Conservation (phyloP, 2,888 invertebrate species). For the Dolichopus griseipennis region DNA sequence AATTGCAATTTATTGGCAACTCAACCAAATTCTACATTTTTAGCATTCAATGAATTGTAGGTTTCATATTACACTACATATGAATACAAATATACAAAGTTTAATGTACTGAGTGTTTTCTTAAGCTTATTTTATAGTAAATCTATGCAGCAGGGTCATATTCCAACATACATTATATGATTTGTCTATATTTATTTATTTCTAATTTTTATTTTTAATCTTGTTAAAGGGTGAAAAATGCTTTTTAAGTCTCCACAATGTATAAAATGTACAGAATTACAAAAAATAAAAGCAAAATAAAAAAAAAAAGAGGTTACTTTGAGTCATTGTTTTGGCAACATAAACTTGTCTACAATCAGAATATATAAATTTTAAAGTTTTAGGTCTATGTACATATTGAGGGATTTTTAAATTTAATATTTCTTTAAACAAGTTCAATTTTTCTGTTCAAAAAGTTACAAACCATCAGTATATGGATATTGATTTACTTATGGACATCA, state of each 20-base stretch:
- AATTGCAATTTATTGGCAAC: too few species aligned
- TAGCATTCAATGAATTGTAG: too few species aligned
- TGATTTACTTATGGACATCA: too few species aligned
- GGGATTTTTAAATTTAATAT: neutral
- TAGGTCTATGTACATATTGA: too few species aligned
- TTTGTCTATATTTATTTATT: neutral
- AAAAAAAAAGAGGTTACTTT: neutral
- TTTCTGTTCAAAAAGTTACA: neutral
- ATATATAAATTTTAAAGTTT: too few species aligned
- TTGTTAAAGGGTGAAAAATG: neutral
- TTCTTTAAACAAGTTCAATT: neutral
- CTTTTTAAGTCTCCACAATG: neutral
- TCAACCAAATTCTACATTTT: too few species aligned
- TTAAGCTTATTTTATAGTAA: neutral
- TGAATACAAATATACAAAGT: too few species aligned
- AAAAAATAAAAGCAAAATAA: too few species aligned
- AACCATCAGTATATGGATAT: neutral
- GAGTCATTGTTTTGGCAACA: neutral
- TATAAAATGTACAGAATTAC: neutral
- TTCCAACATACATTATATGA: neutral
- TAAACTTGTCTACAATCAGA: too few species aligned
- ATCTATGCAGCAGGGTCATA: conserved; percentile 3
- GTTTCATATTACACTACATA: too few species aligned
- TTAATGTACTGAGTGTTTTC: neutral
- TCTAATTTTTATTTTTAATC: neutral